phyloP scores from a whole-genome alignment of 35 echinoderm and acorn worm genomes.

The Amphiura filiformis region DNA sequence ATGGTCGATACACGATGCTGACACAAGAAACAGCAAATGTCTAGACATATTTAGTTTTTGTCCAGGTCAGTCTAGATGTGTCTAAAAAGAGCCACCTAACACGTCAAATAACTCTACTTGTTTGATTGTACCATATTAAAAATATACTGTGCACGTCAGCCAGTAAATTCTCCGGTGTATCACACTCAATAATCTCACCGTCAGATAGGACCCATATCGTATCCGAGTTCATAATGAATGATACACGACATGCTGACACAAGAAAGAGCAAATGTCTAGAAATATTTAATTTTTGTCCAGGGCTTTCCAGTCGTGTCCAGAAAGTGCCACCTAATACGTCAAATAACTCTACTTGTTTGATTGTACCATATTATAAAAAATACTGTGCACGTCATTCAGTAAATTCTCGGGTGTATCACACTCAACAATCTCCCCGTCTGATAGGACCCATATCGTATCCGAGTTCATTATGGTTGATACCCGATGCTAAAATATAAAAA shows the following conservation, averaged over 20 bases:
- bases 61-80: no score
- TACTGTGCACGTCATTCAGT: slow-evolving; percentile 29
- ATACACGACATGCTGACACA: no score
- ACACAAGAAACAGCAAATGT: no score
- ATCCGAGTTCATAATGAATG: slow-evolving; percentile 46
- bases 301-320: no score
- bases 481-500: slow-evolving; percentile 46
- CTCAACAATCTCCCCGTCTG: slow-evolving; percentile 48
- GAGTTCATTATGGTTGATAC: slow-evolving; percentile 55
- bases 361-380: slow-evolving; percentile 16
- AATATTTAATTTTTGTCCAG: no score
- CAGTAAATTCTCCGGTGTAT: slow-evolving; percentile 44
- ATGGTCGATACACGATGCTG: no score
- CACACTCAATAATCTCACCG: slow-evolving; percentile 57
- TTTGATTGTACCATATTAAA: no score
- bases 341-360: not conserved
- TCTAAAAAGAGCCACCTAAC: no score
- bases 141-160: slow-evolving; percentile 33
- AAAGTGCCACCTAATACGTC: no score
- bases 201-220: slow-evolving; percentile 48
- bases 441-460: slow-evolving; percentile 42
- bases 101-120: no score
- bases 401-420: slow-evolving; percentile 54
- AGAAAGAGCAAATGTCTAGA: no score
- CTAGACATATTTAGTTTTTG: no score